phyloP scores from a whole-genome alignment of 2,888 invertebrate species.

The Molanna angustata region DNA sequence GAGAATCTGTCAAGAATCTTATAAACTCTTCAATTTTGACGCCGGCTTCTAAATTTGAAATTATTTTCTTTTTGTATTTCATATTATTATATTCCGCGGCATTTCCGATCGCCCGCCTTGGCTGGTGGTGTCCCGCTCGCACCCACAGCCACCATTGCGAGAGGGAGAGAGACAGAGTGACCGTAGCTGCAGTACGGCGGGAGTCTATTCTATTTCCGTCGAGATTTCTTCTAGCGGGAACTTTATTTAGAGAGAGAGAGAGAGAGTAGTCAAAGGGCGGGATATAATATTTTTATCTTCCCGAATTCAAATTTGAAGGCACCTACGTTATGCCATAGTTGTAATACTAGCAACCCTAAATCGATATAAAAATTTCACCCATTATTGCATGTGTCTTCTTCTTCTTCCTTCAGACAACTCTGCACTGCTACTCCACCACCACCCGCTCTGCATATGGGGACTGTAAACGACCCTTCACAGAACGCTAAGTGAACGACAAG shows the following conservation, averaged over 20 bases:
- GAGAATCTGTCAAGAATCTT: too few relatives aligned
- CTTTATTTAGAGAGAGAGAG: not conserved
- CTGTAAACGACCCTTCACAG: too few relatives aligned
- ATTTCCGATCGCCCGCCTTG: slow-evolving; percentile 6
- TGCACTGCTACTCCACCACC: too few relatives aligned
- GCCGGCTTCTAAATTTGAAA: slow-evolving; percentile 9
- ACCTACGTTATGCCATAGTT: too few relatives aligned
- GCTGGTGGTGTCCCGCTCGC: not conserved
- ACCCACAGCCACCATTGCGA: not conserved
- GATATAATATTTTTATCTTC: not conserved
- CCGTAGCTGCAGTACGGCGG: not conserved
- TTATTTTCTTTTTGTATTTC: not conserved
- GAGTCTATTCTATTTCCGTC: slow-evolving; percentile 8
- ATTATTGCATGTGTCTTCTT: too few relatives aligned
- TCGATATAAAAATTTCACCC: too few relatives aligned
- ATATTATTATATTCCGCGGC: slow-evolving; percentile 1
- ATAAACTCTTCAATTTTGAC: slow-evolving; percentile 7
- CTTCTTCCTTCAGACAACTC: too few relatives aligned
- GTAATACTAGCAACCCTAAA: too few relatives aligned
- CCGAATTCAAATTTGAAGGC: too few relatives aligned
- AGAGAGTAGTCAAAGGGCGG: not conserved
- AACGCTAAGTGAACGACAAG: too few relatives aligned
- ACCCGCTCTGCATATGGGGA: too few relatives aligned
- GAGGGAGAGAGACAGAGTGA: slow-evolving; percentile 4
- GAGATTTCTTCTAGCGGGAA: slow-evolving; percentile 8